Evolutionary conservation across 2,888 invertebrate genomes (phyloP).

Genomic region (Abscondita cerata): DNA sequence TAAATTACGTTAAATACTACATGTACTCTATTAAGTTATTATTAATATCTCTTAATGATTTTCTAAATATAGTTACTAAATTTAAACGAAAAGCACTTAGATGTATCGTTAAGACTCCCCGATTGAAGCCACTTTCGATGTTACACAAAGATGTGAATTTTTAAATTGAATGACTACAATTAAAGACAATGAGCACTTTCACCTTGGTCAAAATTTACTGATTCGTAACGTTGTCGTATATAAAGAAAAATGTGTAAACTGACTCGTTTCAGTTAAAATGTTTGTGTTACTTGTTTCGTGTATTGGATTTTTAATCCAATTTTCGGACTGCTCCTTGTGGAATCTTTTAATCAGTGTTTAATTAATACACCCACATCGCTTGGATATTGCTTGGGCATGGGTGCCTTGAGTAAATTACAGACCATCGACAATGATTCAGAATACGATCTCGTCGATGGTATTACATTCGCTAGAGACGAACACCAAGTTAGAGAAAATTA

Average conservation of each 20-base stretch:
- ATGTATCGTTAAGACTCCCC: background rate
- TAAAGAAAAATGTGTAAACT: conserved; percentile 17
- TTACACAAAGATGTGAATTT: conserved; percentile 14
- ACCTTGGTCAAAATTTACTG: conserved; percentile 28
- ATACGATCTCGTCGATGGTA: conserved; percentile 69
- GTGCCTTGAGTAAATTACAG: conserved; percentile 71
- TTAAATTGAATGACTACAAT: conserved; percentile 19
- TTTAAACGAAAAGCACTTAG: background rate
- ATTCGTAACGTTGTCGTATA: conserved; percentile 28
- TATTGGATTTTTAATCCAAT: conserved; percentile 4
- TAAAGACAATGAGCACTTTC: conserved; percentile 27
- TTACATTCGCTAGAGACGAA: conserved; percentile 70
- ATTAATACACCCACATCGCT: conserved; percentile 59
- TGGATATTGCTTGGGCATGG: conserved; percentile 72
- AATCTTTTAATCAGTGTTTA: conserved; percentile 59
- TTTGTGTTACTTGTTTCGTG: conserved; percentile 9
- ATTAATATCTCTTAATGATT: no score
- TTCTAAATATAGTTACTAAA: no score
- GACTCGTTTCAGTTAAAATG: conserved; percentile 23
- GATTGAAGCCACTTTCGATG: conserved; percentile 5
- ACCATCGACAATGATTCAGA: conserved; percentile 71
- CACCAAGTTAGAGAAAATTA: conserved; percentile 70
- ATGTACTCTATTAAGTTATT: no score
- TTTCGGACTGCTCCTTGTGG: conserved; percentile 19
- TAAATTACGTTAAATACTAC: no score